phyloP scores from a whole-genome alignment of 2,113 vertebrate species.

The Barnardius zonarius region DNA sequence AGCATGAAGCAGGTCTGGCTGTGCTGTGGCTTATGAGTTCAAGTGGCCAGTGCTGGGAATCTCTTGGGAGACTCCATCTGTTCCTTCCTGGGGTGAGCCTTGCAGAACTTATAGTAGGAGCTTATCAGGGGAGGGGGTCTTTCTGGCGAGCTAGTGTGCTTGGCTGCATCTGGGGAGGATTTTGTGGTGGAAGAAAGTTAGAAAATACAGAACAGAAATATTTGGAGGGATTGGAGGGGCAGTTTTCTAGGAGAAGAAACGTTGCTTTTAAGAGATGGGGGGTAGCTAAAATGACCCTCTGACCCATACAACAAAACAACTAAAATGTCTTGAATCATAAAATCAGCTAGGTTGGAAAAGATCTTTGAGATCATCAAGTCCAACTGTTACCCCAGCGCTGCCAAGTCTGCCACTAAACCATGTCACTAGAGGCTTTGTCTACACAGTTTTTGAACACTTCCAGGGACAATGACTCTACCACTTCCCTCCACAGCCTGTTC shows the following conservation, averaged over 20 bases:
- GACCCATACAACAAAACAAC: background rate
- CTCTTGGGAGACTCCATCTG: background rate
- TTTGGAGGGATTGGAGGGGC: background rate
- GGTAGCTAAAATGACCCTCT: background rate
- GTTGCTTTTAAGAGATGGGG: background rate
- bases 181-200: background rate
- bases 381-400: background rate
- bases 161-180: background rate
- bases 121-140: background rate
- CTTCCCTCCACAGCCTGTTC: background rate
- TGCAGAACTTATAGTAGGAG: background rate
- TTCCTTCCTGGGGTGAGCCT: background rate
- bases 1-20: background rate
- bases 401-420: background rate
- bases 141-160: background rate
- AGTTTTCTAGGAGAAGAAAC: background rate
- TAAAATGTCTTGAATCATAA: background rate
- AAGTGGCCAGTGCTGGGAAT: background rate
- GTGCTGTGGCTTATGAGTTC: background rate
- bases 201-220: background rate
- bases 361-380: background rate
- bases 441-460: background rate
- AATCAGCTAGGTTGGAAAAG: background rate
- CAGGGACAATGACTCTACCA: background rate
- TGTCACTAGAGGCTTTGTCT: background rate